phyloP scores from a whole-genome alignment of 1,140 invertebrate genomes.

The Metaphire vulgaris region DNA sequence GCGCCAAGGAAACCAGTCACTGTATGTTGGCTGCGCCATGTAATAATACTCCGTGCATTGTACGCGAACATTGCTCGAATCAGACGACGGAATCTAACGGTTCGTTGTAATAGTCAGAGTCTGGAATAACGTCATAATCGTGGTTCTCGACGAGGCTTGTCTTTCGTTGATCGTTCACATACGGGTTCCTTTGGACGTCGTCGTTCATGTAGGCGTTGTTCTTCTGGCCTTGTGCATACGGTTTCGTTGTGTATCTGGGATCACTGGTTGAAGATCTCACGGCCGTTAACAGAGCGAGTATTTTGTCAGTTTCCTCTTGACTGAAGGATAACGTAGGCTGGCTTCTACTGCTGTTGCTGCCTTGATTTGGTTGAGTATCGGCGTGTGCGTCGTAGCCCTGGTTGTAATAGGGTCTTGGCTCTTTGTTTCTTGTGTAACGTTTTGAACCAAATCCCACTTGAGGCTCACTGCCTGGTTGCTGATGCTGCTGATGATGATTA shows the following conservation, averaged over 20 bases:
- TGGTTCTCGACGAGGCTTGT: not conserved
- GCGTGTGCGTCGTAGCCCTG: not conserved
- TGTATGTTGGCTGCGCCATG: too few relatives aligned
- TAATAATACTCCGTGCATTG: too few relatives aligned
- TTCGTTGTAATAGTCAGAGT: not conserved
- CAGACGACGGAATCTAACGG: not conserved
- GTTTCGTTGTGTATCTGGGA: not conserved
- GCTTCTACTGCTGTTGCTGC: too few relatives aligned
- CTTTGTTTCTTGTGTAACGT: not conserved
- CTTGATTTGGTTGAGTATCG: not conserved
- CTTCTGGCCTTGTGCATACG: not conserved
- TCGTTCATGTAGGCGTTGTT: not conserved
- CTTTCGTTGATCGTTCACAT: not conserved
- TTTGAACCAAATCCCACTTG: not conserved
- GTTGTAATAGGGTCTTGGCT: not conserved
- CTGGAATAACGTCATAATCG: not conserved
- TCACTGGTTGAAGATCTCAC: not conserved
- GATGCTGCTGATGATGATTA: not conserved
- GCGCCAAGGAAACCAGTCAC: too few relatives aligned
- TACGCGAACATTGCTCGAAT: not conserved
- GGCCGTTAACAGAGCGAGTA: not conserved
- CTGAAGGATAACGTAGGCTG: too few relatives aligned
- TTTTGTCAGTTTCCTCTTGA: not conserved
- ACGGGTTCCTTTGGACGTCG: not conserved
- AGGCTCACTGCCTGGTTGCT: not conserved